Conservation (phyloP, 2,113 vertebrate genomes). For the Grammomys surdaster region DNA sequence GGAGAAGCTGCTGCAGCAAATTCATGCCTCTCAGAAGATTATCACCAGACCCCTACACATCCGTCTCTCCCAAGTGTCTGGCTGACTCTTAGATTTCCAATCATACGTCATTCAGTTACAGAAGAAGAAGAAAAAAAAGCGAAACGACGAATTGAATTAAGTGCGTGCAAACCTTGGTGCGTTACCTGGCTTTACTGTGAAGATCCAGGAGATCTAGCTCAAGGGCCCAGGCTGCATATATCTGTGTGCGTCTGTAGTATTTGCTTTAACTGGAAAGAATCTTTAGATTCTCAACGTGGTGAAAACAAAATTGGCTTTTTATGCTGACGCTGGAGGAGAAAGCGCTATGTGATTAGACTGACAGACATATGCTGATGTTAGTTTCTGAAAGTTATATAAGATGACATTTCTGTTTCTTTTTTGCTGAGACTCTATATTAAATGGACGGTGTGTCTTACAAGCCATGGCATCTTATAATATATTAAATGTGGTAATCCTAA, state of each 20-base stretch:
- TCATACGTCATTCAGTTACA: not conserved
- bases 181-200: not conserved
- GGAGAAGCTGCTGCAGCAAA: not conserved
- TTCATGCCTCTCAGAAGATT: conserved; percentile 4
- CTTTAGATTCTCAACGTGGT: not conserved
- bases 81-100: conserved; percentile 55
- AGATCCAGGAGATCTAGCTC: not conserved
- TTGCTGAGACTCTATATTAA: conserved; percentile 35
- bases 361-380: not conserved
- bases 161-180: not conserved
- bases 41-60: not conserved
- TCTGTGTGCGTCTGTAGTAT: conserved; percentile 6
- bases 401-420: conserved; percentile 39
- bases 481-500: not conserved
- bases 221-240: not conserved
- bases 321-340: conserved; percentile 22
- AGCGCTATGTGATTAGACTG: not conserved
- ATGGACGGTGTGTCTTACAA: conserved; percentile 5
- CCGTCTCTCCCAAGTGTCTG: conserved; percentile 38
- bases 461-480: conserved; percentile 1
- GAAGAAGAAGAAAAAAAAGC: not conserved
- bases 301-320: not conserved
- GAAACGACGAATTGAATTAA: conserved; percentile 43
- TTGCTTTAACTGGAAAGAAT: conserved; percentile 13
- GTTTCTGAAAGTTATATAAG: not conserved